Base-by-base conservation (phyloP, 2,888 invertebrate genomes). In the Macrosiphum euphorbiae region DNA sequence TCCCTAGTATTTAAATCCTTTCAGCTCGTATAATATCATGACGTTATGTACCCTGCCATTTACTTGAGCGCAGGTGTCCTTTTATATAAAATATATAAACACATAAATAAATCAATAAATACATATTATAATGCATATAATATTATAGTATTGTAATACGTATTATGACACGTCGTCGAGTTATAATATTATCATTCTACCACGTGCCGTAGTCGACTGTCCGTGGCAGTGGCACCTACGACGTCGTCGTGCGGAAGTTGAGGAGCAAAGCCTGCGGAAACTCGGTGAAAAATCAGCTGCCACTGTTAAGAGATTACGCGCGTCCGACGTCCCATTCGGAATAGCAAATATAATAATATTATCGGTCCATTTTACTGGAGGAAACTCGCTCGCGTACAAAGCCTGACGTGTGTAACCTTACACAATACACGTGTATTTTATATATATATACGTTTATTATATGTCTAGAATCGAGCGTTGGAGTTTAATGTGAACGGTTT, bases 221-320 rank as follows among this genome's bases (percentile, higher is more conserved):
- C 1, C 10, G 0, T 1, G 3, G 41, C 11, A 41, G 58, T 7
- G 26, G 55, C 1, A 20, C 13, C 11, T 0, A 0, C 8, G 41
- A 13, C n/a, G 67, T 78, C 67, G n/a, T 78, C 1, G 20, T 20
- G 28, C 16, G 41, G n/a, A 47, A 24, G 67, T 16, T 26, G 26
- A 0, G 8, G 24, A 67, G 5, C n/a, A n/a, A 61, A 28, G 16
- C 24, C 50, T 26, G 7, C 10, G 55, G 24, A 47, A 47, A 87
- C 58, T 1, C 35, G 28, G 67, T 26, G 88, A 87, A 44, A 88
- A 88, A 88, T 92, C 88, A 91, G 67, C 35, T 10, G 26, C 20
- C 24, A 88, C 88, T 61, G 88, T 92, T 88, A 67, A 92, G 50
- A 88, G 78, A 88, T 92, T 88, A 92, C 92, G 52, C 52, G 41